phyloP scores from a whole-genome alignment of 2,113 vertebrate genomes.

The Diadophis punctatus region DNA sequence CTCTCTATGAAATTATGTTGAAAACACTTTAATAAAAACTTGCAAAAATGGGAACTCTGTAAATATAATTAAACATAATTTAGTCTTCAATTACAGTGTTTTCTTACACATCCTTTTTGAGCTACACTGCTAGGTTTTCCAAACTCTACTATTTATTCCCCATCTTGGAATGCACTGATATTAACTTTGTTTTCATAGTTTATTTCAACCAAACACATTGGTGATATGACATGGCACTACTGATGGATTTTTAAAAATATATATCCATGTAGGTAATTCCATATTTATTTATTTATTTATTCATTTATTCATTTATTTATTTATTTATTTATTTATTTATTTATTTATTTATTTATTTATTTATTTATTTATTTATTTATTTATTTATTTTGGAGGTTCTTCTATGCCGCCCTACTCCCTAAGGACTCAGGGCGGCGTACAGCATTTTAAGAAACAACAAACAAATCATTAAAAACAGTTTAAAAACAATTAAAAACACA shows the following conservation, averaged over 20 bases:
- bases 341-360: too few relatives aligned
- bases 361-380: too few relatives aligned
- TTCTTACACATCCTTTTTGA: slow-evolving; percentile 2
- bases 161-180: background rate
- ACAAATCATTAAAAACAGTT: too few relatives aligned
- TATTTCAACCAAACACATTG: background rate
- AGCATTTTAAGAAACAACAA: too few relatives aligned
- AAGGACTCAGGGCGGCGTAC: too few relatives aligned
- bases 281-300: too few relatives aligned
- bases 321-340: too few relatives aligned
- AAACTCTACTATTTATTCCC: background rate
- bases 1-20: slow-evolving; percentile 40
- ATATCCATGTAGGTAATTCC: background rate
- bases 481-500: too few relatives aligned
- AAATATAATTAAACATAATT: slow-evolving; percentile 23
- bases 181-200: background rate
- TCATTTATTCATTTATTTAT: too few relatives aligned
- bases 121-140: background rate
- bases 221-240: background rate
- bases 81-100: slow-evolving; percentile 24
- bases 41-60: slow-evolving; percentile 38
- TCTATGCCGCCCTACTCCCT: too few relatives aligned
- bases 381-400: too few relatives aligned
- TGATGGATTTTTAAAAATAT: background rate
- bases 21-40: slow-evolving; percentile 42